Percentiles rank a stretch among this genome's conserved stretches.
These are phyloP conservation scores for Tupaia chinensis DNA, from an alignment of 2,113 vertebrate genomes.

Conservation along the genomic window DNA sequence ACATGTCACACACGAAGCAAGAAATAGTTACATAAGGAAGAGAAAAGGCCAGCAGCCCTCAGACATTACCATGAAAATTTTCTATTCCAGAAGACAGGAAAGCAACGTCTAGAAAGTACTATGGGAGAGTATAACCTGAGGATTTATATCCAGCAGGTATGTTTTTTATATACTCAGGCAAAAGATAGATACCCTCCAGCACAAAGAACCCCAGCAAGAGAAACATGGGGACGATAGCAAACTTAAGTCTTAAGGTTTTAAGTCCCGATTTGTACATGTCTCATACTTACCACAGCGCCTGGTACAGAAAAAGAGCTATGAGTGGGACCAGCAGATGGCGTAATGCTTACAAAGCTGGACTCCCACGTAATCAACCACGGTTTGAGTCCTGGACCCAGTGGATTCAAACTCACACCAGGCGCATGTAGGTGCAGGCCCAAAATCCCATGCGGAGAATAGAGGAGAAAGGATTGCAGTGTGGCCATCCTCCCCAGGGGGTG, in stretches of 20 bases:
- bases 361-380: too few species aligned
- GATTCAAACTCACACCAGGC: too few species aligned
- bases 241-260: background rate
- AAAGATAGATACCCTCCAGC: background rate
- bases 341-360: too few species aligned
- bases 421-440: too few species aligned
- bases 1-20: background rate
- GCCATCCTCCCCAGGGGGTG: too few species aligned
- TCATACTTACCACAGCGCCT: background rate
- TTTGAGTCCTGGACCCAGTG: too few species aligned
- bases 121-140: background rate
- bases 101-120: background rate
- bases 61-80: background rate
- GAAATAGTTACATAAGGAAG: background rate
- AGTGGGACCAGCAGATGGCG: too few species aligned
- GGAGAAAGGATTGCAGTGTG: too few species aligned
- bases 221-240: background rate
- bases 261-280: background rate
- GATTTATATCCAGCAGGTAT: background rate
- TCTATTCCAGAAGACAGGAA: background rate
- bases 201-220: background rate
- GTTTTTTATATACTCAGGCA: background rate
- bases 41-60: background rate
- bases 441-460: too few species aligned
- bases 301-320: background rate